These are phyloP conservation scores for Tupaia chinensis DNA, from an alignment of 2,113 vertebrate species.

Conservation along the genomic window DNA sequence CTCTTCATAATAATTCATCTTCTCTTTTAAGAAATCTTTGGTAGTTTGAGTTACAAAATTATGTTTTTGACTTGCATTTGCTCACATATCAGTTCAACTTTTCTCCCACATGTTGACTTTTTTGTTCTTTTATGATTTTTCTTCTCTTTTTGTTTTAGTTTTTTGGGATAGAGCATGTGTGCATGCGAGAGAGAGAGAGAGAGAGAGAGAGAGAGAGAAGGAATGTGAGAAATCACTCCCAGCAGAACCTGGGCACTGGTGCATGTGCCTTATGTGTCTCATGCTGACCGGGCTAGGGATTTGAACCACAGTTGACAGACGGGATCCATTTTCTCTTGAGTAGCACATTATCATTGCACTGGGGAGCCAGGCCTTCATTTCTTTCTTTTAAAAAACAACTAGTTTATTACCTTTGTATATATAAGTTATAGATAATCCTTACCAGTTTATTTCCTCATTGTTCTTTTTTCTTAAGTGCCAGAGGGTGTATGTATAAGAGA, in stretches of 20 bases:
- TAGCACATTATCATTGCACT: no score
- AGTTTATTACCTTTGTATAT: background rate
- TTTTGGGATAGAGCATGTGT: no score
- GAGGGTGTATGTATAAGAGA: no score
- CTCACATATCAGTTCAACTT: background rate
- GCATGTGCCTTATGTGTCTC: no score
- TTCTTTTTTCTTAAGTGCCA: background rate
- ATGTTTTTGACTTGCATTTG: slow-evolving; percentile 19
- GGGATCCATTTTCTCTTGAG: no score
- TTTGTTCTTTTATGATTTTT: background rate
- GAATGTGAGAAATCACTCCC: no score
- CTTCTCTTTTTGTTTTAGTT: background rate
- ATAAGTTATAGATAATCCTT: background rate
- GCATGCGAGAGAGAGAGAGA: no score
- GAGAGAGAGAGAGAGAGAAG: no score
- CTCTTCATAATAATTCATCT: background rate
- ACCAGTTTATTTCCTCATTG: background rate
- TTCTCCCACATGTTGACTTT: background rate
- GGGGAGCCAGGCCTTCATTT: background rate
- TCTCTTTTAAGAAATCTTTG: slow-evolving; percentile 37
- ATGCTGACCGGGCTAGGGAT: no score
- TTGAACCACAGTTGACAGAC: no score
- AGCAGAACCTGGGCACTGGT: no score
- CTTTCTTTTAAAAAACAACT: background rate
- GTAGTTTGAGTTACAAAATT: slow-evolving; percentile 33